Percentiles rank a stretch among this genome's conserved stretches.
phyloP scores from a whole-genome alignment of 2,888 invertebrate genomes.

The Apoda limacodes region DNA sequence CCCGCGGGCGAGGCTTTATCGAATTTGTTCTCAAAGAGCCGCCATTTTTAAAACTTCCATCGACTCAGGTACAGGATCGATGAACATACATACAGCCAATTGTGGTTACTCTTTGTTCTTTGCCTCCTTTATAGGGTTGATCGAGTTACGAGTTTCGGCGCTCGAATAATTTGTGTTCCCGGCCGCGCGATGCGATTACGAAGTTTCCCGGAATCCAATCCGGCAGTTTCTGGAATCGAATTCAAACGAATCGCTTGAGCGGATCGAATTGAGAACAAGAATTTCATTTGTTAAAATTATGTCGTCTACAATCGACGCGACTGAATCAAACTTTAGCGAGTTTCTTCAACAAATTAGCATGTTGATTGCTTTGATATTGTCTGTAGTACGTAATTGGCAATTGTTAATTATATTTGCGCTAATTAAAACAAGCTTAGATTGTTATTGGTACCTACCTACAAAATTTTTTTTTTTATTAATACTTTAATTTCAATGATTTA shows the following conservation, averaged over 20 bases:
- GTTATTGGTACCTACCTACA: too few relatives aligned
- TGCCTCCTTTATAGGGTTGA: slow-evolving; percentile 60
- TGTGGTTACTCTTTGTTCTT: slow-evolving; percentile 66
- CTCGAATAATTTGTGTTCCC: slow-evolving; percentile 64
- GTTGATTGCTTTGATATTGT: too few relatives aligned
- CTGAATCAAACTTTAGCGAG: slow-evolving; percentile 27
- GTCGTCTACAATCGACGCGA: slow-evolving; percentile 25
- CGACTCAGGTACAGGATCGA: slow-evolving; percentile 47
- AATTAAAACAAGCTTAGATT: too few relatives aligned
- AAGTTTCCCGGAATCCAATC: slow-evolving; percentile 40
- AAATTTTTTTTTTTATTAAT: too few relatives aligned
- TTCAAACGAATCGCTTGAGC: slow-evolving; percentile 43
- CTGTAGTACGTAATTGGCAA: too few relatives aligned
- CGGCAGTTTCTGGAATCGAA: slow-evolving; percentile 46
- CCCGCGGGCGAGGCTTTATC: slow-evolving; percentile 60
- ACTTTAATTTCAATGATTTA: too few relatives aligned
- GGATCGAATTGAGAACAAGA: slow-evolving; percentile 32
- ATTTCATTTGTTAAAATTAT: slow-evolving; percentile 43
- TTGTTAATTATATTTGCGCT: too few relatives aligned
- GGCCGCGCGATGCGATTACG: slow-evolving; percentile 59
- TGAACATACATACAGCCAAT: slow-evolving; percentile 44
- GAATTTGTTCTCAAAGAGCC: slow-evolving; percentile 63
- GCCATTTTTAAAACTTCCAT: slow-evolving; percentile 64
- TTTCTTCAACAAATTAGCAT: too few relatives aligned
- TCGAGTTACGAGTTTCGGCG: slow-evolving; percentile 64